Evolutionary conservation across 2,888 invertebrate species (phyloP).

Genomic region (Agrochola circellaris): DNA sequence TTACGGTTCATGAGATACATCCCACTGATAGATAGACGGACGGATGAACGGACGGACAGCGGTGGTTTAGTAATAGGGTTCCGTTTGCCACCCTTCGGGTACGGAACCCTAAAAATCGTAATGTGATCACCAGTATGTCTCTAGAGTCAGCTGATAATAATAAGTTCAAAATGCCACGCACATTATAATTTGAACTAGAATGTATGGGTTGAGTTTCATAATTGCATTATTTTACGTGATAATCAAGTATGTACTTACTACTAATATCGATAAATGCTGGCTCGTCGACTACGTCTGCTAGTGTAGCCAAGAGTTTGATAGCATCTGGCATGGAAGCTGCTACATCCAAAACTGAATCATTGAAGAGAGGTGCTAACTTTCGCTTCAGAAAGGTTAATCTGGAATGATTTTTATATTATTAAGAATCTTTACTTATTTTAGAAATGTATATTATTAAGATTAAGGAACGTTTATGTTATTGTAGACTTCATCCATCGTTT

Average conservation of each 20-base stretch:
- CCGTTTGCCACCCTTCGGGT: too few relatives aligned
- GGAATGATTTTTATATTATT: constrained; percentile 24
- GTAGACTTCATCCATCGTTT: too few relatives aligned
- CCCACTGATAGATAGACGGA: too few relatives aligned
- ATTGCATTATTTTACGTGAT: background rate
- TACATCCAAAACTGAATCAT: constrained; percentile 86
- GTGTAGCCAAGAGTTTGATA: constrained; percentile 87
- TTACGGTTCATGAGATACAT: too few relatives aligned
- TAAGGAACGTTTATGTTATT: background rate
- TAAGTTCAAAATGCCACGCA: background rate
- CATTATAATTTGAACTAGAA: background rate
- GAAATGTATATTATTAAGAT: background rate
- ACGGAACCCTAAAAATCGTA: background rate
- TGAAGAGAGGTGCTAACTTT: constrained; percentile 86
- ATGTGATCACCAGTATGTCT: background rate
- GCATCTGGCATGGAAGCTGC: constrained; percentile 88
- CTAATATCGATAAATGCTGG: constrained; percentile 88
- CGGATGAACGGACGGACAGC: too few relatives aligned
- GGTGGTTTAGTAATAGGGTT: too few relatives aligned
- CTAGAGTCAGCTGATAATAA: too few relatives aligned
- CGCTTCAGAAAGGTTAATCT: constrained; percentile 84
- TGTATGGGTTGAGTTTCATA: too few relatives aligned
- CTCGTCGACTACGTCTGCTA: constrained; percentile 89
- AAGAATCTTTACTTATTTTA: background rate
- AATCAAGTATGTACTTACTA: constrained; percentile 80